Base-by-base conservation (phyloP, 2,888 invertebrate genomes). In the Octonoba sinensis region DNA sequence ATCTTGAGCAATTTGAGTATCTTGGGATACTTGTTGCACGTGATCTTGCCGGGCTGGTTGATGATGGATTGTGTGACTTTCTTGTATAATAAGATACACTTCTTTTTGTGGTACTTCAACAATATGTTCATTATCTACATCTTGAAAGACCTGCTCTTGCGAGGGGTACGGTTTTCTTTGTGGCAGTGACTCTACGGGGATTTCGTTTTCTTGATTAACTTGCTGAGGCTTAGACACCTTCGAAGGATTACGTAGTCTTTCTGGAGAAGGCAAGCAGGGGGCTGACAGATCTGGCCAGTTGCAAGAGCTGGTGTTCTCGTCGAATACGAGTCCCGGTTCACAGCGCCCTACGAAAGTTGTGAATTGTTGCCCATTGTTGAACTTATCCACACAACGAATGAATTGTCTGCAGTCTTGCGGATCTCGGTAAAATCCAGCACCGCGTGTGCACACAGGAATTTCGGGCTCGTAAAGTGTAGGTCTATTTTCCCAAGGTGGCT, bases 201-300 rank as follows among this genome's bases (percentile, higher is more conserved):
- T 70, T 3, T 16, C 51, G 46, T 74, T 82, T 4, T 74, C 65
- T 51, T 74, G 64, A 15, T 16, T 15, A 13, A 49, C 18, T 56
- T 79, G 70, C 12, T 70, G 15, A 0, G 76, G 66, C 0, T 47
- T 44, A 15, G 56, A 49, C 36, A 59, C 62, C 1, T 56, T 51
- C 4, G 47, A 16, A 0, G 27, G 36, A 18, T 69, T 62, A 13
- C 8, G 27, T 6, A 62, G 15, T 27, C 22, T 69, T 44, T 62
- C 56, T 8, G 73, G 73, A 0, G 72, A 36, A 27, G 59, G 49
- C n/a, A 65, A 64, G 24, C 83, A 78, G 1, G 83, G 83, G 11
- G 77, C 77, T 20, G 83, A 64, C 13, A 78, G 27, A 16, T 78
- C 83, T 3, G 83, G 83, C 78, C 78, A 83, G 70, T 83, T 83